Evolutionary conservation across 2,797 vertebrate genomes (phyloP), one percentile per base, ranked within the genome.

Genomic region (Triplophysa bombifrons): DNA sequence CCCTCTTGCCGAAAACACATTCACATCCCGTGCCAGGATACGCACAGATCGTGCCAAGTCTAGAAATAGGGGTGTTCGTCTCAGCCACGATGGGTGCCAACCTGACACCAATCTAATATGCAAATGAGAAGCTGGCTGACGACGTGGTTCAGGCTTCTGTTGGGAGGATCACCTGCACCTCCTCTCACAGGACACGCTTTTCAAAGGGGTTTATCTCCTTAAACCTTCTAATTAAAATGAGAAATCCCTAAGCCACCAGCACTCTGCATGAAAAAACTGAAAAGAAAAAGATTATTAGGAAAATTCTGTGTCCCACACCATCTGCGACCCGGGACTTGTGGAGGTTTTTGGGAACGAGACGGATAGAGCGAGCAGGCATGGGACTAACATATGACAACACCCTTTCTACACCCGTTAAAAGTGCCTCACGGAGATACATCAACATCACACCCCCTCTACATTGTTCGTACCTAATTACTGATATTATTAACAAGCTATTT

Each of bases 141-240:
- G 87, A 91, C 85, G 88, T 89, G 90, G 91, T 92, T 76, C 90
- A 91, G 89, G 91, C 93, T 94, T 92, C 92, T 92, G 90, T 92
- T 93, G 93, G 91, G 91, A 91, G 89, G 90, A 93, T 96, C 95
- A 95, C 95, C 95, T 96, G 95, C 94, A 95, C 93, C 94, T 91
- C 92, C 90, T 93, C 94, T 95, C 94, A 84, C 87, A 93, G 92
- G 93, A 95, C 91, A 87, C 88, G 90, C 93, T 95, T 87, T 95
- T 95, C 94, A 95, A 93, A 95, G 92, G 93, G 94, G 95, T 92
- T 96, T 96, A 95, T 94, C 93, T 95, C 94, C 95, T 95, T 95
- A 96, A 96, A 96, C 93, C 94, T 93, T 94, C 94, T 96, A 96
- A 96, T 96, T 96, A 96, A 96, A 96, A 95, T 91, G 92, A 95